Evolutionary conservation across 2,113 vertebrate genomes (phyloP).

Genomic region (Daubentonia madagascariensis): DNA sequence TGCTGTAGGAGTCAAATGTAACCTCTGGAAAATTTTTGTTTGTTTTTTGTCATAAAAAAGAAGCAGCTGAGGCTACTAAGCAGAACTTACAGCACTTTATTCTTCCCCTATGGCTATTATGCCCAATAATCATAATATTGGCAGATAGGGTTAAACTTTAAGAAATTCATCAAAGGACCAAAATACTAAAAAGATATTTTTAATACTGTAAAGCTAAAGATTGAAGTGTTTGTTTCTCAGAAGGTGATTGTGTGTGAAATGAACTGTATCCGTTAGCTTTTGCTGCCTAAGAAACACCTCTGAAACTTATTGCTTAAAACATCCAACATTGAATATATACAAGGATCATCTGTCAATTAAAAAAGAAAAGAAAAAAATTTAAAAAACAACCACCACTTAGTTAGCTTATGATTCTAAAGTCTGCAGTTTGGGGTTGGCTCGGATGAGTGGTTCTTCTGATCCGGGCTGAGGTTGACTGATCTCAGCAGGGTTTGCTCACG

Average conservation of each 20-base stretch:
- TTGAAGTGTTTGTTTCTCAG: not conserved
- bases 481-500: not conserved
- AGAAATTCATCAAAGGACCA: constrained; percentile 25
- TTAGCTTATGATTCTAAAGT: not conserved
- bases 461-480: not conserved
- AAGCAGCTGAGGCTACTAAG: not conserved
- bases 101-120: not conserved
- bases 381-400: not conserved
- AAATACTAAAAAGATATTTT: not conserved
- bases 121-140: not conserved
- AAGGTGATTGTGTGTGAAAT: not conserved
- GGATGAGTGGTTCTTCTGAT: not conserved
- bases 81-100: not conserved
- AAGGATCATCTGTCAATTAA: not conserved
- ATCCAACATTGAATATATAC: not conserved
- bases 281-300: not conserved
- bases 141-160: not conserved
- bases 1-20: not conserved
- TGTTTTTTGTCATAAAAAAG: not conserved
- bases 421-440: not conserved
- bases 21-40: constrained; percentile 19
- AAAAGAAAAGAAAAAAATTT: not conserved
- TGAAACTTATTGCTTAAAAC: not conserved
- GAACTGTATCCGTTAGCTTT: not conserved
- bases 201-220: not conserved